A percentile compares a stretch with the other conserved stretches of the same genome.
These are phyloP conservation scores for Coenonympha arcania DNA, from an alignment of 2,888 invertebrate species.

Conservation along the genomic window DNA sequence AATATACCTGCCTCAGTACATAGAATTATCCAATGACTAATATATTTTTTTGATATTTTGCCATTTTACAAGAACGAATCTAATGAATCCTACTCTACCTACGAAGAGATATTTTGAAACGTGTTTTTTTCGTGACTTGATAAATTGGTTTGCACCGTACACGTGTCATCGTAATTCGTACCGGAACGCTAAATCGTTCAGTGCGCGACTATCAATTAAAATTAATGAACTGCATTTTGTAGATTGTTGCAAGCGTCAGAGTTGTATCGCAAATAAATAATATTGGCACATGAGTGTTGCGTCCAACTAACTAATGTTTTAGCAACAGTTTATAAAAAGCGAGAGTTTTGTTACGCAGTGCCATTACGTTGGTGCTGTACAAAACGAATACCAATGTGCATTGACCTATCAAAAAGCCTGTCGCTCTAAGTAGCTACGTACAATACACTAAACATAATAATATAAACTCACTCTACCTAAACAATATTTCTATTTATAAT, in stretches of 20 bases:
- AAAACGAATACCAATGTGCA: slow-evolving; percentile 21
- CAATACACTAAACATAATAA: not conserved
- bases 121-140: too few species aligned
- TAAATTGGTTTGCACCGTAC: too few species aligned
- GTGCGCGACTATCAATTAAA: not conserved
- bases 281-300: slow-evolving; percentile 18
- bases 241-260: not conserved
- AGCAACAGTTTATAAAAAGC: slow-evolving; percentile 21
- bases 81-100: too few species aligned
- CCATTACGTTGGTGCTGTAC: slow-evolving; percentile 18
- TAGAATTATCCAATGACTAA: too few species aligned
- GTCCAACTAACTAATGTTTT: slow-evolving; percentile 10
- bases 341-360: slow-evolving; percentile 22
- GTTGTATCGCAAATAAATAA: slow-evolving; percentile 8
- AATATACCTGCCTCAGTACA: too few species aligned
- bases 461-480: not conserved
- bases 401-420: slow-evolving; percentile 3
- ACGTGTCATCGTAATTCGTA: not conserved
- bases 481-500: too few species aligned
- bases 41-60: too few species aligned
- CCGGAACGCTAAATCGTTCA: not conserved
- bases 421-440: not conserved
- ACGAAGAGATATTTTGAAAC: too few species aligned
- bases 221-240: not conserved
- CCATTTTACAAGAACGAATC: too few species aligned